phyloP scores from a whole-genome alignment of 2,113 vertebrate genomes.

The Donacobius atricapilla region DNA sequence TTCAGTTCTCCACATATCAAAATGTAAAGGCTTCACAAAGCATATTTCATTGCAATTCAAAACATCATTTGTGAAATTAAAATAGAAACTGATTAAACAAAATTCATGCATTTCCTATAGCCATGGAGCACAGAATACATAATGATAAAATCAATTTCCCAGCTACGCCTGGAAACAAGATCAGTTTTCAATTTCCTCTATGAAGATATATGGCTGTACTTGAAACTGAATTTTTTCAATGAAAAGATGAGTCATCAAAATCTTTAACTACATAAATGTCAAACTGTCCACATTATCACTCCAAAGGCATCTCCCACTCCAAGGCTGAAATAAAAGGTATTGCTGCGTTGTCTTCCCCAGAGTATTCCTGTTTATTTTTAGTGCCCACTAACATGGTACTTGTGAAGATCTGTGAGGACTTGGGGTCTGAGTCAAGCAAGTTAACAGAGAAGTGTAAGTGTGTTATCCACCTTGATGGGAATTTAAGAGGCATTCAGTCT shows the following conservation, averaged over 20 bases:
- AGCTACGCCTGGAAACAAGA: background rate
- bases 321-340: background rate
- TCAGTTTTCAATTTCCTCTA: background rate
- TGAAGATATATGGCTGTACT: background rate
- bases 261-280: background rate
- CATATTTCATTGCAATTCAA: constrained; percentile 6
- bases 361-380: background rate
- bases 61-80: constrained; percentile 5
- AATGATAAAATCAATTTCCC: background rate
- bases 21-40: background rate
- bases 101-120: background rate
- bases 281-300: background rate
- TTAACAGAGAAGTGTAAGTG: background rate
- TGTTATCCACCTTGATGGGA: background rate
- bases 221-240: background rate
- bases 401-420: background rate
- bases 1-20: background rate
- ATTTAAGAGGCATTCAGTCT: background rate
- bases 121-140: background rate
- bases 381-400: background rate
- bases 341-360: background rate
- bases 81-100: constrained; percentile 24
- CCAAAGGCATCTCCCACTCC: background rate
- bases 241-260: background rate
- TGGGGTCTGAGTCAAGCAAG: background rate